phyloP scores from a whole-genome alignment of 2,113 vertebrate species.

The Reinhardtius hippoglossoides region DNA sequence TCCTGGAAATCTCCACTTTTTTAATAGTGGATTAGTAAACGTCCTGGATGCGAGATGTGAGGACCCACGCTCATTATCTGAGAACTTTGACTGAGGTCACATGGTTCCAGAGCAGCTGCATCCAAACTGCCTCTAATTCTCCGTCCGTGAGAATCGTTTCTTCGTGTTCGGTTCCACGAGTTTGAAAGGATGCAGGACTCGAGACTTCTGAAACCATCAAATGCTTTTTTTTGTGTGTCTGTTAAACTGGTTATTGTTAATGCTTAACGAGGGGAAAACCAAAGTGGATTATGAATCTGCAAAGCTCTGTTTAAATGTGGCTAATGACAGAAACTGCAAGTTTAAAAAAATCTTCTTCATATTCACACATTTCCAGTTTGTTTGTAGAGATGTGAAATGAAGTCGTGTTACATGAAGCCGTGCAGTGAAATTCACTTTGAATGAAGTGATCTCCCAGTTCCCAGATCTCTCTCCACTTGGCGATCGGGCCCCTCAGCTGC shows the following conservation, averaged over 20 bases:
- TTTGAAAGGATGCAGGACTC: neutral
- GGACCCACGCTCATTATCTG: conserved; percentile 30
- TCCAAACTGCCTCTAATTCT: conserved; percentile 20
- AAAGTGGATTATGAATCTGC: too few species aligned
- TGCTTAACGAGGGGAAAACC: too few species aligned
- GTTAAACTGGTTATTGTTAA: too few species aligned
- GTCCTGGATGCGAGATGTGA: conserved; percentile 40
- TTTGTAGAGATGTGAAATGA: neutral
- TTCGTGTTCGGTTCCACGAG: conserved; percentile 12
- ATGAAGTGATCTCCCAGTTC: neutral
- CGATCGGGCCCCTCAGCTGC: neutral
- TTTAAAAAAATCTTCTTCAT: neutral
- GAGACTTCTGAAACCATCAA: neutral
- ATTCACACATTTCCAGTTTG: neutral
- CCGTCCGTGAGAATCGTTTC: conserved; percentile 1
- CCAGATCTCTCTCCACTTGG: conserved; percentile 25
- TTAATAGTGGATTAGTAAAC: conserved; percentile 60
- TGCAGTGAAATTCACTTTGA: neutral
- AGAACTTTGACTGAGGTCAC: conserved; percentile 34
- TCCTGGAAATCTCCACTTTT: conserved; percentile 47
- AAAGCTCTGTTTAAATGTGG: neutral
- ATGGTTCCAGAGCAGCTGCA: conserved; percentile 57
- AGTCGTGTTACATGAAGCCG: neutral
- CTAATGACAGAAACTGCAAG: too few species aligned
- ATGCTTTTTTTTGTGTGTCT: too few species aligned